A percentile compares a stretch with the other conserved stretches of the same genome.
Evolutionary conservation across 2,888 invertebrate genomes (phyloP).

Genomic region (Dryobota labecula): DNA sequence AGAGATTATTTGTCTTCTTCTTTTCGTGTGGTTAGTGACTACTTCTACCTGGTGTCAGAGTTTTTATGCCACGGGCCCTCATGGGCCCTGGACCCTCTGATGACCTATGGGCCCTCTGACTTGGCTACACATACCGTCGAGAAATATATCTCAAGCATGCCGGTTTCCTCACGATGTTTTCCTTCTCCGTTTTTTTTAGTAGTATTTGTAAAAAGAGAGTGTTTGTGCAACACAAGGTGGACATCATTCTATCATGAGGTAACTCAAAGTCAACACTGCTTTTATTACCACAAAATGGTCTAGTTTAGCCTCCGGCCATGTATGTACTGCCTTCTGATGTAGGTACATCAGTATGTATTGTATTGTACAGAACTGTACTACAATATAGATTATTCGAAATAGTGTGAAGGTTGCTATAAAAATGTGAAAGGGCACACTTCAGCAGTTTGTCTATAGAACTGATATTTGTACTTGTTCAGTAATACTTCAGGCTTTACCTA

Average conservation of each 20-base stretch:
- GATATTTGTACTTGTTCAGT: slow-evolving; percentile 12
- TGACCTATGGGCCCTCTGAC: too few species aligned
- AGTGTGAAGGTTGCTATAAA: slow-evolving; percentile 35
- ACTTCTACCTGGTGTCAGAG: too few species aligned
- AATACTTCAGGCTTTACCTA: not conserved
- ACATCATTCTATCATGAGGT: not conserved
- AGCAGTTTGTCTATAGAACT: not conserved
- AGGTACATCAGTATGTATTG: not conserved
- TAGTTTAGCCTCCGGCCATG: not conserved
- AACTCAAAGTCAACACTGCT: not conserved
- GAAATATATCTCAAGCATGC: too few species aligned
- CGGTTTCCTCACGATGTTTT: too few species aligned
- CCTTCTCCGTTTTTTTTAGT: too few species aligned
- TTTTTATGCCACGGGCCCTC: too few species aligned
- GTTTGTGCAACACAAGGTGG: not conserved
- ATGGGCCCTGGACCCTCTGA: too few species aligned
- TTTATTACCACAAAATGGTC: not conserved
- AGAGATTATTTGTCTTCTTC: too few species aligned
- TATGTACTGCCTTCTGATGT: not conserved
- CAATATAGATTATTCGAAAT: slow-evolving; percentile 12
- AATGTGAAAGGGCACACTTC: slow-evolving; percentile 33
- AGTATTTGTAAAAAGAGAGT: too few species aligned
- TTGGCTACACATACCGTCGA: too few species aligned
- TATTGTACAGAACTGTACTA: not conserved
- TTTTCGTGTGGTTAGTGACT: too few species aligned